Evolutionary conservation across 30 jellyfish, hydroid and myxozoan genomes (phyloP).

Genomic region (Chironex yamaguchii): DNA sequence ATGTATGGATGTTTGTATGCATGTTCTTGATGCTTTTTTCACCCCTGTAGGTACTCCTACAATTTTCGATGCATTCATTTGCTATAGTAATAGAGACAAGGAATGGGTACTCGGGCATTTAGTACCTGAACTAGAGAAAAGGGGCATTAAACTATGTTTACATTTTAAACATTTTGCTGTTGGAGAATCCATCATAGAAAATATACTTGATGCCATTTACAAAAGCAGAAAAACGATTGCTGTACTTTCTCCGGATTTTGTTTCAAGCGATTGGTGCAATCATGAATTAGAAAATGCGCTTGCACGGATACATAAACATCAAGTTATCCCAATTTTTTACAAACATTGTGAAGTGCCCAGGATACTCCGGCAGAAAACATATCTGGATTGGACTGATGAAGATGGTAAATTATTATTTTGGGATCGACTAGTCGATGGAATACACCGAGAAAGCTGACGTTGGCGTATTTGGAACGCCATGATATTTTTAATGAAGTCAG

Average conservation of each 20-base stretch:
- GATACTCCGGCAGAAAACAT: conserved; percentile 63
- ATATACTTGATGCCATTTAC: conserved; percentile 77
- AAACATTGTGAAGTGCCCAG: conserved; percentile 79
- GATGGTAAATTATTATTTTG: conserved; percentile 86
- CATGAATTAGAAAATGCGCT: conserved; percentile 84
- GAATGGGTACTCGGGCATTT: conserved; percentile 80
- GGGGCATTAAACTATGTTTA: conserved; percentile 73
- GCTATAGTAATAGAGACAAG: conserved; percentile 84
- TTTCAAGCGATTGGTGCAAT: conserved; percentile 72
- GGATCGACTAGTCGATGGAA: too few relatives aligned
- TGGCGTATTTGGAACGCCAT: too few relatives aligned
- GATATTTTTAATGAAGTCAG: too few relatives aligned
- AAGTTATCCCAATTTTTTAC: conserved; percentile 78
- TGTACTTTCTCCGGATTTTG: conserved; percentile 87
- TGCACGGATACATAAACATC: conserved; percentile 52
- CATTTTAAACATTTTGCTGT: conserved; percentile 76
- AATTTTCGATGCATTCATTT: conserved; percentile 81
- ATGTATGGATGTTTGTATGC: too few relatives aligned
- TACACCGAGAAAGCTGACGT: too few relatives aligned
- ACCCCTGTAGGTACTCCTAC: too few relatives aligned
- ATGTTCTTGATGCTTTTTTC: too few relatives aligned
- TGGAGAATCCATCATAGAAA: conserved; percentile 74
- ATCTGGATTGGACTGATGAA: conserved; percentile 84
- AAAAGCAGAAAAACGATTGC: conserved; percentile 87
- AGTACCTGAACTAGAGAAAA: conserved; percentile 31